A percentile compares a stretch with the other conserved stretches of the same genome.
Evolutionary conservation across 2,113 vertebrate species (phyloP).

Genomic region (Gallinago undulata): DNA sequence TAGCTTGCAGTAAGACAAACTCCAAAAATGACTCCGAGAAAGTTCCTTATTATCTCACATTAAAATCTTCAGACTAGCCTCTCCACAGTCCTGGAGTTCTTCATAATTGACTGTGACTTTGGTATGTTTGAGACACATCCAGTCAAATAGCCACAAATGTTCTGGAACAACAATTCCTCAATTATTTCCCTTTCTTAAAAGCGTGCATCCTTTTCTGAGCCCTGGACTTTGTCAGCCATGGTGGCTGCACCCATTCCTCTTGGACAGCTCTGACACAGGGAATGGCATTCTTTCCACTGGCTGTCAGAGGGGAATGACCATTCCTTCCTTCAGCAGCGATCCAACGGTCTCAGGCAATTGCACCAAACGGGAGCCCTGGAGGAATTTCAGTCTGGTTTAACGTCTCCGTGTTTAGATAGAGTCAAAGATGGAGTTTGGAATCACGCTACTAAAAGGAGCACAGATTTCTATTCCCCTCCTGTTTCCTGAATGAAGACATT

Average conservation of each 20-base stretch:
- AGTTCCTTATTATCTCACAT: neutral
- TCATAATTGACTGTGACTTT: neutral
- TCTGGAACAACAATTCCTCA: neutral
- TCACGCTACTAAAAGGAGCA: neutral
- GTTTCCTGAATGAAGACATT: neutral
- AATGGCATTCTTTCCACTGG: constrained; percentile 11
- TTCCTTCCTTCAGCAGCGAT: constrained; percentile 25
- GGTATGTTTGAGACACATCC: neutral
- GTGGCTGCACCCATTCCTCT: neutral
- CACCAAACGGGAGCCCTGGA: neutral
- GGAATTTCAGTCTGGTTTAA: neutral
- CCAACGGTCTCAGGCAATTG: neutral
- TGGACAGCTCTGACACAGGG: neutral
- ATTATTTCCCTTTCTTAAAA: neutral
- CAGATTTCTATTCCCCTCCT: neutral
- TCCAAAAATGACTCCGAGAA: neutral
- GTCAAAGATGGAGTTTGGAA: neutral
- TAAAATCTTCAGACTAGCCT: neutral
- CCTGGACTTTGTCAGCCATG: neutral
- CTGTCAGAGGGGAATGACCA: constrained; percentile 1
- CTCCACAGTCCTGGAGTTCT: neutral
- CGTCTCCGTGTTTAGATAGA: neutral
- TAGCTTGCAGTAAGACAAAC: neutral
- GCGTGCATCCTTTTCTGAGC: neutral
- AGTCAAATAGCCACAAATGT: neutral